Conservation (phyloP, 2,888 invertebrate species). For the Andrena haemorrhoa region DNA sequence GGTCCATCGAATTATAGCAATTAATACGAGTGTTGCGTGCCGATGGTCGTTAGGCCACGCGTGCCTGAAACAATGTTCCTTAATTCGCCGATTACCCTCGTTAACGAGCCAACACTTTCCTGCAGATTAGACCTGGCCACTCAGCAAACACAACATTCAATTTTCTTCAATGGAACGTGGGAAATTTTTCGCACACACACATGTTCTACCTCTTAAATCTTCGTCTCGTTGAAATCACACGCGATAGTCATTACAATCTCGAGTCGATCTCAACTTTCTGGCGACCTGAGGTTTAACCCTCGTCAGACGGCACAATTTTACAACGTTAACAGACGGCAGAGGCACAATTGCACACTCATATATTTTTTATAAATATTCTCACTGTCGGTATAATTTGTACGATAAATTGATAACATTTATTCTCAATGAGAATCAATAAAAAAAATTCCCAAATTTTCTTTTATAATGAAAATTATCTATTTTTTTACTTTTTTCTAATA, state of each 20-base stretch:
- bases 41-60: slow-evolving; percentile 10
- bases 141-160: neutral
- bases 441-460: too few relatives aligned
- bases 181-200: neutral
- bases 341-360: too few relatives aligned
- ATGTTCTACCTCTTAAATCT: neutral
- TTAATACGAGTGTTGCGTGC: slow-evolving; percentile 54
- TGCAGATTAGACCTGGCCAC: neutral
- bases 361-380: too few relatives aligned
- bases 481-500: too few relatives aligned
- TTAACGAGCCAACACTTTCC: neutral
- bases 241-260: neutral
- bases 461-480: too few relatives aligned
- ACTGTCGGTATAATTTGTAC: too few relatives aligned
- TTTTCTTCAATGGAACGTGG: neutral
- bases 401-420: too few relatives aligned
- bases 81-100: slow-evolving; percentile 5
- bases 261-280: neutral
- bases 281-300: neutral
- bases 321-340: too few relatives aligned
- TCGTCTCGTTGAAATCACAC: neutral
- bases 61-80: slow-evolving; percentile 17
- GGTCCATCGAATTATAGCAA: slow-evolving; percentile 44
- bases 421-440: too few relatives aligned
- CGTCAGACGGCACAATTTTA: too few relatives aligned